Evolutionary conservation across 2,888 invertebrate genomes (phyloP).

Genomic region (Pristionchus japonicus): DNA sequence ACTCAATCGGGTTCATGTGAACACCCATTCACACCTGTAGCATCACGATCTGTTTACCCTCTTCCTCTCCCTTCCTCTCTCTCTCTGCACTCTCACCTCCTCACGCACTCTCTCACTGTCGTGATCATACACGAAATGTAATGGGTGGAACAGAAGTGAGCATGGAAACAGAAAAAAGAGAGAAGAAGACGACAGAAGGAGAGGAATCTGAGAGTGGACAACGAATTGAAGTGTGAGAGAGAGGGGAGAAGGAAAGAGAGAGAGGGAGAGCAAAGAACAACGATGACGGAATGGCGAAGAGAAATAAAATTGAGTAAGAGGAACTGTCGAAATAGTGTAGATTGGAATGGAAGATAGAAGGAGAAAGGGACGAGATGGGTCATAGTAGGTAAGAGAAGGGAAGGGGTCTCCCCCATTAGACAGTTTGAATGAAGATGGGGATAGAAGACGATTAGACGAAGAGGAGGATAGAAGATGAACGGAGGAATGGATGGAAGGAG

Average conservation of each 20-base stretch:
- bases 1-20: background rate
- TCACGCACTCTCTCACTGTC: background rate
- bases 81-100: background rate
- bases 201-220: background rate
- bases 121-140: background rate
- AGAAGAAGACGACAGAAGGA: background rate
- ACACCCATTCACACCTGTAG: background rate
- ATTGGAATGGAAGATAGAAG: background rate
- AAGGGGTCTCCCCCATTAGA: background rate
- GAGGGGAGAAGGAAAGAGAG: background rate
- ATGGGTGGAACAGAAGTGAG: background rate
- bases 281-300: background rate
- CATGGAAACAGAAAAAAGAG: background rate
- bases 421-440: background rate
- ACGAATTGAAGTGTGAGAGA: background rate
- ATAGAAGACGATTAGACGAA: too few relatives aligned
- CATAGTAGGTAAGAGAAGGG: background rate
- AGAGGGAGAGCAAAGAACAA: background rate
- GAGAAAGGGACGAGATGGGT: background rate
- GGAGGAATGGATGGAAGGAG: background rate
- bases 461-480: background rate
- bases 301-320: background rate
- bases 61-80: background rate
- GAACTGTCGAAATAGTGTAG: conserved; percentile 2
- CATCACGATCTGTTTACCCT: background rate